Evolutionary conservation across 2,888 invertebrate species (phyloP).

Genomic region (Candidula unifasciata): DNA sequence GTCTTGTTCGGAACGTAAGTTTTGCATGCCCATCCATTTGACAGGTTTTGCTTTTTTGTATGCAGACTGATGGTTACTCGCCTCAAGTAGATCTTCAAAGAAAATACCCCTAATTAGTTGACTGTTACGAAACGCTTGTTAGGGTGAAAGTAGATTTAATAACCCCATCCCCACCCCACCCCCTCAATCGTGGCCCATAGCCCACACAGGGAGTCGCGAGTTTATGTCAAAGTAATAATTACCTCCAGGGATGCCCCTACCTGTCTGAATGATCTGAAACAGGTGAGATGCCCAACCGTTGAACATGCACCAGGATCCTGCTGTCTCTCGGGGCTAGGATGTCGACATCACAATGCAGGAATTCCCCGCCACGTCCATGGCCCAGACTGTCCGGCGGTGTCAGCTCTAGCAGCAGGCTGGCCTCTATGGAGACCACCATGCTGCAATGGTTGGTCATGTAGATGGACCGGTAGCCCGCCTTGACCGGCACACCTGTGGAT

Average conservation of each 20-base stretch:
- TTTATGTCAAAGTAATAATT: too few species aligned
- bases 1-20: too few species aligned
- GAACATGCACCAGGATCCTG: slow-evolving; percentile 38
- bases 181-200: too few species aligned
- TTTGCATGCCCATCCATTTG: too few species aligned
- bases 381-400: slow-evolving; percentile 29
- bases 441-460: slow-evolving; percentile 52
- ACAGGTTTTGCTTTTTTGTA: too few species aligned
- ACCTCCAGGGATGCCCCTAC: background rate
- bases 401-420: slow-evolving; percentile 43
- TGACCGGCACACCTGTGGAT: background rate
- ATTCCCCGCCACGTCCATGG: slow-evolving; percentile 27
- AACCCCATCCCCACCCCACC: too few species aligned
- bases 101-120: too few species aligned
- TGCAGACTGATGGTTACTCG: too few species aligned
- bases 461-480: background rate
- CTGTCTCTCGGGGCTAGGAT: slow-evolving; percentile 30
- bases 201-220: too few species aligned
- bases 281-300: slow-evolving; percentile 47
- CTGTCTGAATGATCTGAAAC: slow-evolving; percentile 34
- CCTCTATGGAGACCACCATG: slow-evolving; percentile 26
- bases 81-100: too few species aligned
- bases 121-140: too few species aligned
- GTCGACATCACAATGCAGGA: slow-evolving; percentile 36
- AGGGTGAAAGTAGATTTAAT: too few species aligned